phyloP scores from a whole-genome alignment of 53 echinoderm and acorn worm genomes.

The Holothuria scabra region DNA sequence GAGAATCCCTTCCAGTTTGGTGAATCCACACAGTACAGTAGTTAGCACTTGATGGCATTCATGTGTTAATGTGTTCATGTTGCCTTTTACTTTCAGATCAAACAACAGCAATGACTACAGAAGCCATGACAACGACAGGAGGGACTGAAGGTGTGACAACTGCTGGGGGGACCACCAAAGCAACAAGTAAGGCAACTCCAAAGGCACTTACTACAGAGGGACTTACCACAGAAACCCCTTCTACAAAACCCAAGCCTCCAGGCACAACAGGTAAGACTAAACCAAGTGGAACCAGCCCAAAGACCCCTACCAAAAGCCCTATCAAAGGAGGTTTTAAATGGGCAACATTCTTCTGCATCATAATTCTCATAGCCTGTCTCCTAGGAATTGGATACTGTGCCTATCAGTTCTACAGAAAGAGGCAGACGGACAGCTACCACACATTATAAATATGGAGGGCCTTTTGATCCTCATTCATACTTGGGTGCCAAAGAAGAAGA shows the following conservation, averaged over 20 bases:
- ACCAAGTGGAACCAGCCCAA: neutral
- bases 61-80: too few species aligned
- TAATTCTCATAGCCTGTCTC: constrained; percentile 66
- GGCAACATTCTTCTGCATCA: constrained; percentile 73
- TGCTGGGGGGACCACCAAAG: neutral
- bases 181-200: neutral
- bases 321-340: constrained; percentile 47
- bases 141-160: neutral
- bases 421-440: constrained; percentile 76
- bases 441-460: constrained; percentile 50
- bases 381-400: constrained; percentile 63
- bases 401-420: constrained; percentile 73
- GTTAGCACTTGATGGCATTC: too few species aligned
- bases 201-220: too few species aligned
- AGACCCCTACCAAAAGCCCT: neutral
- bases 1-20: too few species aligned
- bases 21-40: too few species aligned
- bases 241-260: neutral
- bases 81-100: neutral
- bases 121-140: neutral
- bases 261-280: constrained; percentile 5
- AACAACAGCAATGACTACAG: neutral
- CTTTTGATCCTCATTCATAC: too few species aligned
- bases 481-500: too few species aligned
- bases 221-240: too few species aligned